phyloP scores from a whole-genome alignment of 1,140 invertebrate genomes.

The Leptoteleia sp. region DNA sequence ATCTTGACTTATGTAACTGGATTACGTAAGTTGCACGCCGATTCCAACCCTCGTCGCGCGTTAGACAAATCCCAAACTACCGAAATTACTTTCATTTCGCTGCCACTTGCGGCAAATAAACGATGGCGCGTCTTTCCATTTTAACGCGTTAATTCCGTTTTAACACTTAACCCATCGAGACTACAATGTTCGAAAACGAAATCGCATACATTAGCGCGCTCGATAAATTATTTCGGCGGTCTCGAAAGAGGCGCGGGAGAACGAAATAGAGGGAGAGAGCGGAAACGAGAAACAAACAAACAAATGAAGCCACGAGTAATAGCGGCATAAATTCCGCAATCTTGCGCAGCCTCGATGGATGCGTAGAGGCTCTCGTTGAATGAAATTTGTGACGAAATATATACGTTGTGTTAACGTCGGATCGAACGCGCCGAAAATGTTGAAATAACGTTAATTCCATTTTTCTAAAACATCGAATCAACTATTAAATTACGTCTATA shows the following conservation, averaged over 20 bases:
- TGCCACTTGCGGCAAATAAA: constrained; percentile 21
- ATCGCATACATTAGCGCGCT: constrained; percentile 5
- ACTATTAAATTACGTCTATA: too few species aligned
- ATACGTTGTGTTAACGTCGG: too few species aligned
- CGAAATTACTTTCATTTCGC: constrained; percentile 19
- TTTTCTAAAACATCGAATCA: too few species aligned
- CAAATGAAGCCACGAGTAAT: not conserved
- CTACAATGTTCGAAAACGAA: constrained; percentile 7
- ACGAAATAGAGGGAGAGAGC: too few species aligned
- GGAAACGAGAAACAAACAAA: not conserved
- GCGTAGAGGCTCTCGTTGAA: too few species aligned
- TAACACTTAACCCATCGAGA: constrained; percentile 17
- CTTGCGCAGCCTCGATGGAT: not conserved
- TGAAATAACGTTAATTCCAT: too few species aligned
- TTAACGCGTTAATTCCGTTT: constrained; percentile 35
- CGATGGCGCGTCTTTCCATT: constrained; percentile 18
- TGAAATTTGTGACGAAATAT: too few species aligned
- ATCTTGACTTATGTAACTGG: constrained; percentile 36
- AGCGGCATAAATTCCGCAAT: constrained; percentile 13
- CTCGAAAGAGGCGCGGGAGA: too few species aligned
- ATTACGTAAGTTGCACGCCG: constrained; percentile 38
- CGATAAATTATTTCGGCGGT: constrained; percentile 3
- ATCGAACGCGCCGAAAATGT: too few species aligned
- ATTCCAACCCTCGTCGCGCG: constrained; percentile 14
- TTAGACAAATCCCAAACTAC: constrained; percentile 30